Evolutionary conservation across 2,888 invertebrate species (phyloP), one percentile per base, ranked within the genome.

Genomic region (Athetis lepigone): DNA sequence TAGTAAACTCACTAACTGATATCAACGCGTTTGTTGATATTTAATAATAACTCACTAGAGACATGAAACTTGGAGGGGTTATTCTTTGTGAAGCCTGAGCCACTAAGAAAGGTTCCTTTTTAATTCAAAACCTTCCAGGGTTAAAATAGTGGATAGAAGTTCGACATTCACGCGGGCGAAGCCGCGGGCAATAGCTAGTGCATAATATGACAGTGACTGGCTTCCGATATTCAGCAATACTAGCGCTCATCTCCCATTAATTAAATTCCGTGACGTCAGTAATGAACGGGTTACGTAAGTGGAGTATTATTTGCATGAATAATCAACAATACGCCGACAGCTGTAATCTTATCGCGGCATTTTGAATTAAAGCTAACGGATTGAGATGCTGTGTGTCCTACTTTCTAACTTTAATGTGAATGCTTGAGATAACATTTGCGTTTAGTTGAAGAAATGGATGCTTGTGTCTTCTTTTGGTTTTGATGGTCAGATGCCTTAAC

Each of bases 281-380:
- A 63, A 29, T 52, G 27, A 42, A 8, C 6, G 19, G 16, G 50
- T 74, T 58, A 70, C 74, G 60, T 45, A 45, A 54, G 13, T 39
- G 2, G 8, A 21, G 52, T 58, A 59, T 68, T 68, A 70, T 74
- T 70, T 52, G 46, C 75, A 68, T 74, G 36, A 40, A 21, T 58
- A 58, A 70, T 50, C n/a, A 29, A 25, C 25, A 50, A 18, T 23
- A 9, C 8, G 47, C 39, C 19, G 29, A 18, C 50, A 46, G 2
- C 36, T 46, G 11, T 23, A 43, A 70, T 71, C 63, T 71, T 51
- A 70, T 71, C 75, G 43, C 43, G 33, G 9, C 39, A 45, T 69
- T 75, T 72, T 75, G 62, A 39, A 71, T 71, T 47, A 70, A 58
- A 55, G 27, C 25, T n/a, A 42, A 19, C 18, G 21, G 54, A 49